Conservation (phyloP, 1,140 invertebrate species). For the Oreohelix idahoensis region DNA sequence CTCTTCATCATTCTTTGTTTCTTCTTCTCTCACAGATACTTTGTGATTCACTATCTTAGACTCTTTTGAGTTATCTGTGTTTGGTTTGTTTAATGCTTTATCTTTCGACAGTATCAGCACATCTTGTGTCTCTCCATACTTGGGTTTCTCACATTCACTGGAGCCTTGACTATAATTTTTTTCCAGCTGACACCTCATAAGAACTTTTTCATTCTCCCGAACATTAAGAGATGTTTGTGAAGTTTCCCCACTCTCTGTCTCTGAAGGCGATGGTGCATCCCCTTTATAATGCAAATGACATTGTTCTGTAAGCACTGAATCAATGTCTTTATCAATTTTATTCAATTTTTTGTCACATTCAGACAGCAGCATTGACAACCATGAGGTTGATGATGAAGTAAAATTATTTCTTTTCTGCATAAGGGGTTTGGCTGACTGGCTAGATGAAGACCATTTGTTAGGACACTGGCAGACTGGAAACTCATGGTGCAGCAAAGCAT, state of each 20-base stretch:
- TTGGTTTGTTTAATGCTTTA: neutral
- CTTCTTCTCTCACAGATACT: neutral
- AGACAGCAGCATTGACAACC: neutral
- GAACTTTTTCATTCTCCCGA: neutral
- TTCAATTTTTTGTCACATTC: constrained; percentile 6
- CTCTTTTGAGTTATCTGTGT: neutral
- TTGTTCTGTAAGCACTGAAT: neutral
- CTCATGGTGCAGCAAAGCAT: neutral
- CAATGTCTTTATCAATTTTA: neutral
- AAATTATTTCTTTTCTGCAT: neutral
- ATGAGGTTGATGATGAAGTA: neutral
- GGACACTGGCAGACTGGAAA: neutral
- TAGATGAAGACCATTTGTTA: neutral
- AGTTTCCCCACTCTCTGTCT: neutral
- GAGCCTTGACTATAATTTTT: neutral
- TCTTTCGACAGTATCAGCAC: neutral
- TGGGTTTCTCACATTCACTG: neutral
- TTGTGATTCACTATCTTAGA: neutral
- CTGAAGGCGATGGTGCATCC: neutral
- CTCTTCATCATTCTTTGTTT: neutral
- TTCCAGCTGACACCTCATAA: neutral
- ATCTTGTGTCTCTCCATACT: neutral
- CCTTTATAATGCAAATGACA: neutral
- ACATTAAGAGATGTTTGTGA: neutral
- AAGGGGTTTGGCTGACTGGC: neutral